Conservation (phyloP, 2,888 invertebrate genomes). For the Aproaerema taeniolella region DNA sequence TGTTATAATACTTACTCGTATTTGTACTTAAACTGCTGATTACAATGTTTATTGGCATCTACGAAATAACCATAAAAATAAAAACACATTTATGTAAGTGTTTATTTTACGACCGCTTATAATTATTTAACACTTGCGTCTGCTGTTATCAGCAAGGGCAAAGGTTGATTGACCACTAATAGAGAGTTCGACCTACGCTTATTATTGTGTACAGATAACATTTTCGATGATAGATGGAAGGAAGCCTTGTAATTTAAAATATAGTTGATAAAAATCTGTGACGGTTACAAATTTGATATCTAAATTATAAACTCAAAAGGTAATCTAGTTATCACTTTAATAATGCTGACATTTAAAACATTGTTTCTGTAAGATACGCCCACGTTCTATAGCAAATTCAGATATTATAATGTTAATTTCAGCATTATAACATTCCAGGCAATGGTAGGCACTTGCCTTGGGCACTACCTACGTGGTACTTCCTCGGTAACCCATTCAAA, state of each 20-base stretch:
- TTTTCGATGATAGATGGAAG: slow-evolving; percentile 4
- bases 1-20: too few species aligned
- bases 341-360: too few species aligned
- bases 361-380: too few species aligned
- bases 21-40: too few species aligned
- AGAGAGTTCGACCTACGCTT: slow-evolving; percentile 13
- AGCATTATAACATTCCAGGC: not conserved
- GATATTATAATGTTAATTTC: too few species aligned
- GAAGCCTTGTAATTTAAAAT: slow-evolving; percentile 1
- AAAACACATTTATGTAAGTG: not conserved
- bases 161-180: slow-evolving; percentile 14
- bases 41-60: too few species aligned
- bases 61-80: too few species aligned
- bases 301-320: too few species aligned
- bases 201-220: slow-evolving; percentile 3
- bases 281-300: too few species aligned
- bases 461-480: not conserved
- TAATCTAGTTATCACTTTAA: too few species aligned
- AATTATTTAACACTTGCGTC: slow-evolving; percentile 7
- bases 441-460: too few species aligned
- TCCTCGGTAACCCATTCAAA: not conserved
- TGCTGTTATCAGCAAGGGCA: slow-evolving; percentile 14
- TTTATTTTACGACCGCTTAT: slow-evolving; percentile 3
- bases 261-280: not conserved
- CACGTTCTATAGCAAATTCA: too few species aligned